These are phyloP conservation scores for Xiphophorus birchmanni DNA, from an alignment of 2,797 vertebrate species.

Conservation along the genomic window DNA sequence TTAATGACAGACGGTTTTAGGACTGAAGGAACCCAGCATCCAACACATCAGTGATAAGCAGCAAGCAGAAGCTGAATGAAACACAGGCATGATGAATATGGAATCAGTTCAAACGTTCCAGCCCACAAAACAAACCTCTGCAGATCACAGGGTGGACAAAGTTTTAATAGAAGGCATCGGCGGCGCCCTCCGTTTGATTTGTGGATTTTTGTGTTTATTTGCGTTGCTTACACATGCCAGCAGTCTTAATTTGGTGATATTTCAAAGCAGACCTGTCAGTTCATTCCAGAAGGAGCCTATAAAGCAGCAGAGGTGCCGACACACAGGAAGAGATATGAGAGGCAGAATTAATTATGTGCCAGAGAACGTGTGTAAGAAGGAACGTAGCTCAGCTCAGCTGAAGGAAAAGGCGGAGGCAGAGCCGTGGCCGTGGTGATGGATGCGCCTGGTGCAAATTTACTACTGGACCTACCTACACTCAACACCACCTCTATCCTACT, in stretches of 20 bases:
- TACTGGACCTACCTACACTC: conserved; percentile 37
- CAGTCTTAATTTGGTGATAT: conserved; percentile 76
- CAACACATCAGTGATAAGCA: conserved; percentile 21
- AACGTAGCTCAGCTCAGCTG: conserved; percentile 55
- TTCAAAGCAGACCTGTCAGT: conserved; percentile 69
- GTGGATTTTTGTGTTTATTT: conserved; percentile 58
- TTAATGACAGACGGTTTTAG: background rate
- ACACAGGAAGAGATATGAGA: conserved; percentile 70
- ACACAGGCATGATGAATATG: conserved; percentile 16
- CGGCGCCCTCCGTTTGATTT: conserved; percentile 45
- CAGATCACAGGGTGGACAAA: conserved; percentile 59
- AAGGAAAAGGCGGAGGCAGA: conserved; percentile 26
- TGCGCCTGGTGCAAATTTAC: conserved; percentile 54
- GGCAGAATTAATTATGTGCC: conserved; percentile 69
- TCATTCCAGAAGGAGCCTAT: conserved; percentile 72
- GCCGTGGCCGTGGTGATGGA: conserved; percentile 54
- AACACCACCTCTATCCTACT: conserved; percentile 27
- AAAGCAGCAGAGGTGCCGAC: conserved; percentile 73
- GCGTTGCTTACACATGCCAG: conserved; percentile 73
- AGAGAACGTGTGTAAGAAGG: conserved; percentile 55
- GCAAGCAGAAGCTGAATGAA: background rate
- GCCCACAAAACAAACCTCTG: conserved; percentile 38
- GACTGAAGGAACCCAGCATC: conserved; percentile 2
- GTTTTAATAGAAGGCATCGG: conserved; percentile 50
- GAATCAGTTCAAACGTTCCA: conserved; percentile 37